Evolutionary conservation across 1,140 invertebrate species (phyloP), one percentile per base, ranked within the genome.

Genomic region (Eupristina koningsbergeri): DNA sequence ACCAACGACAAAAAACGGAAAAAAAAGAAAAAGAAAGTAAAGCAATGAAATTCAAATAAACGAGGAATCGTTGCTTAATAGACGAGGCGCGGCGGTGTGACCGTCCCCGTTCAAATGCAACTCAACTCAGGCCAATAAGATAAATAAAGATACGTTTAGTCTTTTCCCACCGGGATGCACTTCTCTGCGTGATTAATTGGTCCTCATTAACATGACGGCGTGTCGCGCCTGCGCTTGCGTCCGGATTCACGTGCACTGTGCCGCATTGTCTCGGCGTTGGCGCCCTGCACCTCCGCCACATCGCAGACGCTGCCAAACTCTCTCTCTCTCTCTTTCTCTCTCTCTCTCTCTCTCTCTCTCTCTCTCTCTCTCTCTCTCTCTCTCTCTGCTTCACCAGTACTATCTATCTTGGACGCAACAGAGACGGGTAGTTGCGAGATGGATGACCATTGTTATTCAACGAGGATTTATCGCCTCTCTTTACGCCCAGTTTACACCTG

Each of bases 161-260:
- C 69, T 58, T 58, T 84, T 86, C 77, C 83, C 69, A 85, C 87
- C 86, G 86, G 74, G 85, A 88, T 86, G 86, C 88, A 82, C 85
- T 85, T 86, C 75, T 47, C 76, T 61, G 74, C 13, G 53, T 88
- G 86, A 88, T 89, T 89, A 88, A 89, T 89, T 77, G 84, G 50
- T 29, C 34, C 88, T 89, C 88, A 86, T 89, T 89, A 88, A 88
- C 87, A 85, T 86, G 67, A 61, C 80, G 80, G 63, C 79, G 78
- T 67, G 75, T 76, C 61, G 61, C 63, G 69, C 69, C 83, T 80
- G 81, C 82, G 58, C 80, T 3, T 45, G 11, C 53, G 53, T 19
- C 22, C 53, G 26, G n/a, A n/a, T n/a, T n/a, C n/a, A n/a, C n/a
- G n/a, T n/a, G n/a, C n/a, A 58, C 53, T 58, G 53, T 58, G 13